A percentile compares a stretch with the other conserved stretches of the same genome.
Evolutionary conservation across 1,140 invertebrate species (phyloP).

Genomic region (Formica selysi): DNA sequence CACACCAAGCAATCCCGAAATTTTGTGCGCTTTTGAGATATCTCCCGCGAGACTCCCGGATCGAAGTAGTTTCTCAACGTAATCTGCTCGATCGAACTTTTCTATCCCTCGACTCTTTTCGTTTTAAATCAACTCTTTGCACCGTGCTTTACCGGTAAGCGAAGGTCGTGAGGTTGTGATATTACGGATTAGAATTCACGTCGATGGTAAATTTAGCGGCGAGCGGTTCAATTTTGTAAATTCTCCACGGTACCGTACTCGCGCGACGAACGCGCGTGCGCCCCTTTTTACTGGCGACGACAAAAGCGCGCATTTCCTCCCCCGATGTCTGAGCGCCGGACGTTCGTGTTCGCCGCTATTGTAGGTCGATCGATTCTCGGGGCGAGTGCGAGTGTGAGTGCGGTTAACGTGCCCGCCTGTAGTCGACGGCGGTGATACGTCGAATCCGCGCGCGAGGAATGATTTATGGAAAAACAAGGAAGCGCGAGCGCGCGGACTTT

Average conservation of each 20-base stretch:
- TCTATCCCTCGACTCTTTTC: constrained; percentile 49
- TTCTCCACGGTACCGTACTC: not conserved
- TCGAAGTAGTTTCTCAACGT: constrained; percentile 68
- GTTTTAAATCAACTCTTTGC: constrained; percentile 59
- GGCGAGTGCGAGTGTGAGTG: constrained; percentile 32
- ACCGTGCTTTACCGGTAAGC: not conserved
- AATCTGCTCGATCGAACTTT: constrained; percentile 74
- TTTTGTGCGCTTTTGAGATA: constrained; percentile 38
- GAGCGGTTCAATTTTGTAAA: constrained; percentile 15
- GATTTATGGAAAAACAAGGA: constrained; percentile 64
- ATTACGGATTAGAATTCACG: not conserved
- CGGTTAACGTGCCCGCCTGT: constrained; percentile 56
- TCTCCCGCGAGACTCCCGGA: constrained; percentile 57
- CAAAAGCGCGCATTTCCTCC: constrained; percentile 53
- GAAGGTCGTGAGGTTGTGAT: not conserved
- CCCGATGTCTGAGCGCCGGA: constrained; percentile 36
- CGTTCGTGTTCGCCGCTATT: constrained; percentile 60
- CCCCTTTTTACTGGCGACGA: constrained; percentile 34
- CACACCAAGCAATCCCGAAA: constrained; percentile 43
- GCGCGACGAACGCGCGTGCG: not conserved
- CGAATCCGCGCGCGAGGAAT: constrained; percentile 62
- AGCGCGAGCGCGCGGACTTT: constrained; percentile 47
- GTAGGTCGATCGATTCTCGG: constrained; percentile 60
- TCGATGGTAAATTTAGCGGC: constrained; percentile 21
- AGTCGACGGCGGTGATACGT: constrained; percentile 61